These are phyloP conservation scores for Malacosoma neustria DNA, from an alignment of 2,888 invertebrate genomes.

Conservation along the genomic window DNA sequence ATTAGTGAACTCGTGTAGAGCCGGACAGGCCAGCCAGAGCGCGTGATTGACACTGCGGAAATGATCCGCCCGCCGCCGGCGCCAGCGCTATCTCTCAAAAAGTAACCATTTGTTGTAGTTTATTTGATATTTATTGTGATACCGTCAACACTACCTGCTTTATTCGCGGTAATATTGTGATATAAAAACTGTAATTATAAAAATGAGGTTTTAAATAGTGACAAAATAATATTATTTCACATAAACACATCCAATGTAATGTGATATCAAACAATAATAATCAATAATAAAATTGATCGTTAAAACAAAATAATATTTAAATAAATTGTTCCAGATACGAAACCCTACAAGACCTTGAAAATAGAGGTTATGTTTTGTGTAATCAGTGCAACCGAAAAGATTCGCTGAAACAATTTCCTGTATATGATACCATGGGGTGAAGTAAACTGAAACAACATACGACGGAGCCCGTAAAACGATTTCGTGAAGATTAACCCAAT, in stretches of 20 bases:
- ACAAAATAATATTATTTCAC: too few species aligned
- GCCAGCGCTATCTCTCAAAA: conserved; percentile 51
- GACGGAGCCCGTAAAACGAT: conserved; percentile 60
- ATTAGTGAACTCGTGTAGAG: conserved; percentile 52
- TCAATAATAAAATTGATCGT: too few species aligned
- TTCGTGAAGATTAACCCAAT: conserved; percentile 63
- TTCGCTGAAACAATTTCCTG: conserved; percentile 61
- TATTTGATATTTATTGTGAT: conserved; percentile 48
- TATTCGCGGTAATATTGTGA: too few species aligned
- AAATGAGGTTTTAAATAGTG: too few species aligned
- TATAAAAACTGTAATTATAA: too few species aligned
- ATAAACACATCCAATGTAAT: too few species aligned
- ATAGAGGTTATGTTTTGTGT: conserved; percentile 35
- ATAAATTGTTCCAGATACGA: too few species aligned
- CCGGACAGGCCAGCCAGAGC: conserved; percentile 38
- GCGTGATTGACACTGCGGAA: conserved; percentile 68
- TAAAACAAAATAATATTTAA: too few species aligned
- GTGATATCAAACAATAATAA: too few species aligned
- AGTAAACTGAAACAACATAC: conserved; percentile 63
- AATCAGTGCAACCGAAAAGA: conserved; percentile 41
- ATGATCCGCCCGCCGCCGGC: conserved; percentile 55
- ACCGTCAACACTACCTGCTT: too few species aligned
- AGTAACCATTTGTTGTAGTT: conserved; percentile 47
- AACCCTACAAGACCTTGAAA: too few species aligned
- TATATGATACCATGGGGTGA: conserved; percentile 63